Base-by-base conservation (phyloP, 1,140 invertebrate genomes). In the Drosophila sturtevanti region DNA sequence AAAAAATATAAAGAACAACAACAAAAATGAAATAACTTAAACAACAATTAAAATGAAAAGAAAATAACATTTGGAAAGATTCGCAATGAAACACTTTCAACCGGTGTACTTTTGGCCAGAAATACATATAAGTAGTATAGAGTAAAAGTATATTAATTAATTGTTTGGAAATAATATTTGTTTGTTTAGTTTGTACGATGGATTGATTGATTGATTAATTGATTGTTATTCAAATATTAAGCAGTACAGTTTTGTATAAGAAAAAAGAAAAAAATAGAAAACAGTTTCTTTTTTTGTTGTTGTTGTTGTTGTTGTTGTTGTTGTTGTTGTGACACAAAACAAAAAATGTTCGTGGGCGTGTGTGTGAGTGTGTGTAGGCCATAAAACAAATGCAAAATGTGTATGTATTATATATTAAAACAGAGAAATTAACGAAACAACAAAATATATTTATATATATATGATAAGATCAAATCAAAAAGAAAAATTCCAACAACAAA, bases 401-500 rank as follows among this genome's bases (percentile, higher is more conserved):
- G 63, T 52, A 12, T 52, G 5, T 51, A 11, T 51, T 9, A 21
- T 52, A 7, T 48, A 63, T 22, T 14, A 5, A 65, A 85, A 63
- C 7, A 55, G 10, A 69, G 75, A 37, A 51, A 6, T 16, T 48
- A 48, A 68, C 1, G 38, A 16, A 10, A 51, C 16, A 63, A 59
- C 24, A 66, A 37, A 27, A 10, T 60, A 78, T 68, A 54, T 18
- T 24, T 0, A 48, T 48, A 21, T 48, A 21, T 48, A 48, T 21
- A 6, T 48, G 4, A 48, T n/a, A 48, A 48, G 9, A 48, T 48
- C 1, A 48, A 48, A 48, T 31, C 4, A 31, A 21, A 3, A 52
- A 59, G 1, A 52, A 59, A 67, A 70, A 70, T 44, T 71, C 24
- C 82, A 87, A 85, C 74, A 87, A 81, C 67, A 85, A 62, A 81